These are phyloP conservation scores for Sphaerophoria rueppellii DNA, from an alignment of 2,888 invertebrate genomes.

Conservation along the genomic window DNA sequence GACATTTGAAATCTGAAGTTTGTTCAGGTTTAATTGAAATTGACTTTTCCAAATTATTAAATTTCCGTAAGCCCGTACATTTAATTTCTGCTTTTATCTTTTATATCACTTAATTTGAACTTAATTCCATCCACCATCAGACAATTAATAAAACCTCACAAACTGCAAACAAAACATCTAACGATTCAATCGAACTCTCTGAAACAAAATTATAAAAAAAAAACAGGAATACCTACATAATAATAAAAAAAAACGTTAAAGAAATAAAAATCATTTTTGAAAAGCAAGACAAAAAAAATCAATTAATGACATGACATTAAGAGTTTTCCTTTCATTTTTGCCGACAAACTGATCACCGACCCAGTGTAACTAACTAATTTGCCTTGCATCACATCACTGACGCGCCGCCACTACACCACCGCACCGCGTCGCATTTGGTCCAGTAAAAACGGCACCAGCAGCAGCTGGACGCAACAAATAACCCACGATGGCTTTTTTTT, in stretches of 20 bases:
- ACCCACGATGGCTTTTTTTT: conserved; percentile 1
- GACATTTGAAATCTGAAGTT: too few species aligned
- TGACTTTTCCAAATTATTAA: too few species aligned
- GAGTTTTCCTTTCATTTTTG: conserved; percentile 77
- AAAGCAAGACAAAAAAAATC: conserved; percentile 68
- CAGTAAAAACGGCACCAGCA: neutral
- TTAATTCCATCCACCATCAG: conserved; percentile 12
- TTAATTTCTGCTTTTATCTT: neutral
- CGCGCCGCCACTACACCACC: conserved; percentile 13
- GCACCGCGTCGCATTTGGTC: neutral
- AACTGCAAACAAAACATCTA: conserved; percentile 53
- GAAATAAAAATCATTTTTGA: conserved; percentile 54
- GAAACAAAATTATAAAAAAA: conserved; percentile 6
- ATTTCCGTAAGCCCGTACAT: too few species aligned
- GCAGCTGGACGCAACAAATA: conserved; percentile 63
- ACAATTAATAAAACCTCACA: conserved; percentile 55
- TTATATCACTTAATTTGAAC: neutral
- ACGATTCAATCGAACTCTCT: conserved; percentile 45
- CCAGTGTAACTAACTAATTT: conserved; percentile 71
- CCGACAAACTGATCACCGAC: conserved; percentile 66
- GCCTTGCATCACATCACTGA: conserved; percentile 70
- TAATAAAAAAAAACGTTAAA: conserved; percentile 15
- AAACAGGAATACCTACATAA: neutral
- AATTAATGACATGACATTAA: conserved; percentile 81
- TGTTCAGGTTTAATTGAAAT: too few species aligned